Evolutionary conservation across 1,140 invertebrate genomes (phyloP).

Genomic region (Drosophila truncata): DNA sequence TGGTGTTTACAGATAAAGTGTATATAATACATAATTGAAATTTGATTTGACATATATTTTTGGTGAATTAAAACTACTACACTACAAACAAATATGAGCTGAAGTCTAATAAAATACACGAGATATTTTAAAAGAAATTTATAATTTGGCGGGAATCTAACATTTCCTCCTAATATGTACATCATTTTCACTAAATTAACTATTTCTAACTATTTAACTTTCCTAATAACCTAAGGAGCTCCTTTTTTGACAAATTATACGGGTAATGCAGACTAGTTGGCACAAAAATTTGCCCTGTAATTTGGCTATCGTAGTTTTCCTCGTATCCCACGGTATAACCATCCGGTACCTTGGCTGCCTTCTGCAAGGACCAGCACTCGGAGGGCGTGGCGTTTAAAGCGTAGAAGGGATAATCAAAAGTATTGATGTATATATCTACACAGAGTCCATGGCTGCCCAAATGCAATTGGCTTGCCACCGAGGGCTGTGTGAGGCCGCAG

Average conservation of each 20-base stretch:
- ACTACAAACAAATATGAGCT: conserved; percentile 43
- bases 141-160: not conserved
- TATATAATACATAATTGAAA: conserved; percentile 74
- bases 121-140: conserved; percentile 19
- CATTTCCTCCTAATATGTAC: not conserved
- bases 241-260: conserved; percentile 76
- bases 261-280: conserved; percentile 78
- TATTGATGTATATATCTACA: conserved; percentile 79
- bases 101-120: conserved; percentile 41
- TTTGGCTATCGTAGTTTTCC: conserved; percentile 67
- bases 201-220: too few species aligned
- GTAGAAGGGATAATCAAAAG: conserved; percentile 81
- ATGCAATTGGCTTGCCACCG: conserved; percentile 65
- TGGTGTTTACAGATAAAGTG: conserved; percentile 49
- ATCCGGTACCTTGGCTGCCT: conserved; percentile 55
- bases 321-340: conserved; percentile 76
- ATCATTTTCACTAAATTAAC: not conserved
- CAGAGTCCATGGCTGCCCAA: conserved; percentile 82
- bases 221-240: conserved; percentile 52
- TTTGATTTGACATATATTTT: conserved; percentile 79
- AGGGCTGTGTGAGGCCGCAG: conserved; percentile 75
- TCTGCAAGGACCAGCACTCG: conserved; percentile 53
- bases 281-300: conserved; percentile 71
- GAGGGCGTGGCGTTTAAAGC: conserved; percentile 59
- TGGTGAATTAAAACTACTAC: conserved; percentile 68